These are phyloP conservation scores for Centropus bengalensis DNA, from an alignment of 2,113 vertebrate genomes.

Conservation along the genomic window DNA sequence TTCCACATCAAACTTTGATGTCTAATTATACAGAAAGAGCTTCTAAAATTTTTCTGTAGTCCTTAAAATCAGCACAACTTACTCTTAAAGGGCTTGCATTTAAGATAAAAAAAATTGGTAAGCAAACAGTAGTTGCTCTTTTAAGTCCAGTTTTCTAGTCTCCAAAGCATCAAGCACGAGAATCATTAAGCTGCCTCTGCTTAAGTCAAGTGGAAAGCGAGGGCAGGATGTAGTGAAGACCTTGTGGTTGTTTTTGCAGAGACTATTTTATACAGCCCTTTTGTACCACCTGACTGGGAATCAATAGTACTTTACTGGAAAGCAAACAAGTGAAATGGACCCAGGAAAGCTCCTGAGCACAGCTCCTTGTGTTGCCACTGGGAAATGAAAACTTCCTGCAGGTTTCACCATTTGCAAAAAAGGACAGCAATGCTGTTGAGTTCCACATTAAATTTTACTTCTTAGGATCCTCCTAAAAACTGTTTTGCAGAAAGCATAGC, in stretches of 20 bases:
- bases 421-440: not conserved
- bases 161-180: not conserved
- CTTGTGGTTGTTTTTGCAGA: not conserved
- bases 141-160: not conserved
- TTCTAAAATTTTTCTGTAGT: not conserved
- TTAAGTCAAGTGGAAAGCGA: not conserved
- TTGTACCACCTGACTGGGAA: conserved; percentile 24
- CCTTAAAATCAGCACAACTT: not conserved
- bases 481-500: not conserved
- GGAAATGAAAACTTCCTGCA: not conserved
- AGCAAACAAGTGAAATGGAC: conserved; percentile 45
- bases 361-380: not conserved
- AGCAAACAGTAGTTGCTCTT: conserved; percentile 3
- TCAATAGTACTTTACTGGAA: conserved; percentile 34
- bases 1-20: conserved; percentile 44
- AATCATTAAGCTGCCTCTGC: not conserved
- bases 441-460: not conserved
- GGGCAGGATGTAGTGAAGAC: not conserved
- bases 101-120: not conserved
- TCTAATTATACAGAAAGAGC: not conserved
- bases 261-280: not conserved
- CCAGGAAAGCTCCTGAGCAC: not conserved
- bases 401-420: not conserved
- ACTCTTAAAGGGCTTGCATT: conserved; percentile 9
- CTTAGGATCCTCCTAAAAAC: not conserved